Percentiles rank a stretch among this genome's conserved stretches.
Conservation (phyloP, 2,797 vertebrate genomes). For the Monodelphis domestica region DNA sequence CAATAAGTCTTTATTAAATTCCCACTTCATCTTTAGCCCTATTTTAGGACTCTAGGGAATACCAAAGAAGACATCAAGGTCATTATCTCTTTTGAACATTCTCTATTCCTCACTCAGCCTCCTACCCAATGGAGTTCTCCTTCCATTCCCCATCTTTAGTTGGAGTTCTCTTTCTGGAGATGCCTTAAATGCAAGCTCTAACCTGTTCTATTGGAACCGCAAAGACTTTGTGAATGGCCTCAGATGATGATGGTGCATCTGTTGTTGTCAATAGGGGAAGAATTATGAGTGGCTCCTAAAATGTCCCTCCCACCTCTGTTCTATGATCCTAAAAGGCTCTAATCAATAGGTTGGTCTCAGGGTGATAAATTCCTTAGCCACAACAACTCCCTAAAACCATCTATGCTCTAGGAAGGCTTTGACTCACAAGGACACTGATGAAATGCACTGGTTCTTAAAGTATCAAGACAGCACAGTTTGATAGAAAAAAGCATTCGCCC, state of each 20-base stretch:
- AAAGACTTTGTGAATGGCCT: neutral
- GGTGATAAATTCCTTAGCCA: neutral
- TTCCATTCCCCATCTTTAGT: neutral
- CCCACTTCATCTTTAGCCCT: neutral
- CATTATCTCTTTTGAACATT: neutral
- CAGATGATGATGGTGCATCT: neutral
- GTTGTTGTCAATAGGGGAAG: neutral
- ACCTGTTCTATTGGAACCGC: neutral
- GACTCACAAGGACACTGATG: neutral
- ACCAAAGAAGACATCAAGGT: neutral
- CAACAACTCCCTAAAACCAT: neutral
- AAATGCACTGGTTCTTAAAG: neutral
- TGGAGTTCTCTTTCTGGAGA: neutral
- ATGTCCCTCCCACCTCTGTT: neutral
- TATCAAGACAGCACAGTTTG: neutral
- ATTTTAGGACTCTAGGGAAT: neutral
- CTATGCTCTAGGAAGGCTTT: neutral
- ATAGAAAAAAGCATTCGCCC: neutral
- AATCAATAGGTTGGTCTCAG: neutral
- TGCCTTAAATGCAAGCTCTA: neutral
- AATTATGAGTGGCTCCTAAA: neutral
- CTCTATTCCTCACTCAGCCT: neutral
- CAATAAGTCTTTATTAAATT: slow-evolving; percentile 12
- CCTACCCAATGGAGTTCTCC: neutral
- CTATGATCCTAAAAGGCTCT: neutral